Percentiles rank a stretch among this genome's conserved stretches.
phyloP scores from a whole-genome alignment of 2,797 vertebrate genomes.

The Labeo calbasu region DNA sequence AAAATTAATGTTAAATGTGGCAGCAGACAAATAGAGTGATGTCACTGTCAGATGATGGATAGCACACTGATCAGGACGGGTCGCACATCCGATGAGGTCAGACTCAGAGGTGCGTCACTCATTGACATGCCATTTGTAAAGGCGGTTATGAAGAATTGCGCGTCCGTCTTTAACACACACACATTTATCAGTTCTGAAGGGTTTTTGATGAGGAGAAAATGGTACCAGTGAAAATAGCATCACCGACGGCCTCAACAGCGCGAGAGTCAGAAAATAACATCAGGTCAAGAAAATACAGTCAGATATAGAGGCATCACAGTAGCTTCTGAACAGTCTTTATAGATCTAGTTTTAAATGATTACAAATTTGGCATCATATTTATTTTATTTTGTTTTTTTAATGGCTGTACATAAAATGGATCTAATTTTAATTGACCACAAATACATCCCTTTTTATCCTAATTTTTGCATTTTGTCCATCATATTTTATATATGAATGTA shows the following conservation, averaged over 20 bases:
- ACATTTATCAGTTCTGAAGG: slow-evolving; percentile 13
- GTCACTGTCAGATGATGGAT: slow-evolving; percentile 26
- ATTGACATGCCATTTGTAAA: background rate
- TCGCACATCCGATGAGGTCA: background rate
- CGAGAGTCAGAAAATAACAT: background rate
- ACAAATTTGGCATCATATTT: background rate
- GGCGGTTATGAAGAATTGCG: slow-evolving; percentile 8
- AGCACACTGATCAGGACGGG: background rate
- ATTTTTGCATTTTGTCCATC: background rate
- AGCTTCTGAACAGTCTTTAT: background rate
- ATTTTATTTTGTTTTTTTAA: background rate
- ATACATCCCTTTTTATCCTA: background rate
- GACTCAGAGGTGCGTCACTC: slow-evolving; percentile 2
- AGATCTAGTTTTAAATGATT: background rate
- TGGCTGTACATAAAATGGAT: background rate
- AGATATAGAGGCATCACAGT: background rate
- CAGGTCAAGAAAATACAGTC: background rate
- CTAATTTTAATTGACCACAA: background rate
- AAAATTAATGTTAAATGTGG: background rate
- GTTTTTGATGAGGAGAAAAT: slow-evolving; percentile 18
- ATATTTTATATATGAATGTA: background rate
- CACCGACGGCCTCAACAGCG: background rate
- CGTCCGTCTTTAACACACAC: background rate
- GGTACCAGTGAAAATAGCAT: background rate
- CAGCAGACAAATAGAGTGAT: background rate